Base-by-base conservation (phyloP, 2,888 invertebrate species). In the Oxyteleia sp. region DNA sequence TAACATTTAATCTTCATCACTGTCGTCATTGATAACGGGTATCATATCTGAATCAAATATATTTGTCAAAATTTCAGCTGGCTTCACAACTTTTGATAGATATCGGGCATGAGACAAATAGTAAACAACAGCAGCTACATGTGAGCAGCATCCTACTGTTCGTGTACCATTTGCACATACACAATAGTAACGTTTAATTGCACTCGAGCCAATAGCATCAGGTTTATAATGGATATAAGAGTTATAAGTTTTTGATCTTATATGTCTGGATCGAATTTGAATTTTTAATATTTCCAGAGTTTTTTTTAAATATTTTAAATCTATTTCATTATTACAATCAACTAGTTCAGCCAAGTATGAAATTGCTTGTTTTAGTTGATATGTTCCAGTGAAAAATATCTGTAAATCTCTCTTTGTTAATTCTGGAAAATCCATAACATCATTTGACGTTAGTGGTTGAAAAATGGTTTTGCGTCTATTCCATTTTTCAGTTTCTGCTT, bases 351-450 rank as follows among this genome's bases (percentile, higher is more conserved):
- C 5, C 23, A 23, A 5, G 5, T 23, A 23, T 23, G 23, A 23
- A 23, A 23, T 23, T 4, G 23, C 23, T 23, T 86, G 84, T 5
- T 75, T 66, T 10, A 85, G 45, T 74, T 88, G 84, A 43, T 88
- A 87, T 5, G 85, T 76, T 18, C 85, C 86, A 29, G 83, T 86
- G 23, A 86, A 84, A 5, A 86, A 47, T 15, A 84, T 74, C 18
- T 75, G 41, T 35, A 86, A 53, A 13, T 85, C 66, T 64, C 47
- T 57, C 69, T 84, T 55, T 0, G 84, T 84, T 64, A 84, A 41
- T 61, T 69, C 68, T 16, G 61, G 68, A 45, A 76, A 66, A 29
- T 66, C 59, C 16, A 5, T 0, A 1, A 38, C 11, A 38, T 38
- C 38, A 2, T 11, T 1, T 2, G 38, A 38, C 1, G n/a, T 38